Base-by-base conservation (phyloP, 1,140 invertebrate genomes). In the Formica exsecta region DNA sequence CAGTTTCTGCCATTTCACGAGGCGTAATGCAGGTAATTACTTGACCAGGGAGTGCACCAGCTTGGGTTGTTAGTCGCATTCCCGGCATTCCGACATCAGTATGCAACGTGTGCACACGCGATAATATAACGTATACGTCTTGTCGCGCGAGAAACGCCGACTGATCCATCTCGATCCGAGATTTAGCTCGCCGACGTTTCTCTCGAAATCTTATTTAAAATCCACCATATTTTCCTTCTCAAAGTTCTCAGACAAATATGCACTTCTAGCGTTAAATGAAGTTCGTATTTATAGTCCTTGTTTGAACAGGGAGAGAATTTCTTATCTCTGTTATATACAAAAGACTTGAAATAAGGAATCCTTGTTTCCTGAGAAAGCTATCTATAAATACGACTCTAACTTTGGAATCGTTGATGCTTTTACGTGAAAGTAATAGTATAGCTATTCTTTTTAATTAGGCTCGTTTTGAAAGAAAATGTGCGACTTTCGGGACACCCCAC, bases 51-150 rank as follows among this genome's bases (percentile, higher is more conserved):
- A 73, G 38, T 83, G 54, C 29, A 74, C 54, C 51, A 61, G 68
- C 68, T 73, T 48, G 51, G 68, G 54, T 74, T 38, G 79, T 83
- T 83, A 83, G 66, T 83, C 54, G 79, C 79, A 83, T 83, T 83
- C 79, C 41, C 29, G 29, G 25, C 68, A 61, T 83, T 36, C 79
- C 79, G 41, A 73, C 11, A 36, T 25, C 29, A 32, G 54, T 73
- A 36, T 83, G 79, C 38, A 44, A 22, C 38, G 36, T 51, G 36
- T 36, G 65, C 22, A 19, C 8, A 38, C n/a, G 25, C 41, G 54
- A 41, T 57, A 61, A 81, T 81, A 81, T 81, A 81, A 59, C 51
- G 25, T 38, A 59, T 41, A 32, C 9, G 36, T 59, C 77, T 70
- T 44, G 61, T 32, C 71, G 19, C 5, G 44, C 51, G 79, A 73